Conservation (phyloP, 2,888 invertebrate species). For the Ophion obscuratus region DNA sequence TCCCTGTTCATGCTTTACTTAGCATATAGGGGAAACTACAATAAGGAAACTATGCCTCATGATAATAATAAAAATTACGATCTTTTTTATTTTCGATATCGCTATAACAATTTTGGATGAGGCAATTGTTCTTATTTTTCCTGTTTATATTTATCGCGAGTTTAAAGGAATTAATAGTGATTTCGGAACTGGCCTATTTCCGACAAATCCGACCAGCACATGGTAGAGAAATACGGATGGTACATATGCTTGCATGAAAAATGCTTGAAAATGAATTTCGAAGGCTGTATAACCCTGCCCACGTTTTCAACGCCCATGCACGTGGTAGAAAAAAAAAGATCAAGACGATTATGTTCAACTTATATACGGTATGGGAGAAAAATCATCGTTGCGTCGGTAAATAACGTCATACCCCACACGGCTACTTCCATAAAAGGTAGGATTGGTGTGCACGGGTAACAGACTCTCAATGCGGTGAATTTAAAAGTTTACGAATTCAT, state of each 20-base stretch:
- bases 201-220: neutral
- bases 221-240: neutral
- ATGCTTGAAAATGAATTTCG: conserved; percentile 3
- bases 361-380: conserved; percentile 11
- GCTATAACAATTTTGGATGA: neutral
- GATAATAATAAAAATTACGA: neutral
- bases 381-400: conserved; percentile 48
- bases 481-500: conserved; percentile 60
- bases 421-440: conserved; percentile 64
- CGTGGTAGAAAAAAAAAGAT: conserved; percentile 29
- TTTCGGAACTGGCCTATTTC: neutral
- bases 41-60: neutral
- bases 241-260: neutral
- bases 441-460: conserved; percentile 16
- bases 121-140: neutral
- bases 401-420: conserved; percentile 62
- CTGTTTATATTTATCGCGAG: neutral
- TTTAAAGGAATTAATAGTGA: neutral
- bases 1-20: neutral
- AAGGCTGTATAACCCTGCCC: conserved; percentile 36
- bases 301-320: conserved; percentile 56
- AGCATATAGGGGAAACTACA: neutral
- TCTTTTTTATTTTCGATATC: neutral
- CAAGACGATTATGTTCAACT: conserved; percentile 1
- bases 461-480: conserved; percentile 40